Evolutionary conservation across 2,113 vertebrate species (phyloP).

Genomic region (Pteropus alecto): DNA sequence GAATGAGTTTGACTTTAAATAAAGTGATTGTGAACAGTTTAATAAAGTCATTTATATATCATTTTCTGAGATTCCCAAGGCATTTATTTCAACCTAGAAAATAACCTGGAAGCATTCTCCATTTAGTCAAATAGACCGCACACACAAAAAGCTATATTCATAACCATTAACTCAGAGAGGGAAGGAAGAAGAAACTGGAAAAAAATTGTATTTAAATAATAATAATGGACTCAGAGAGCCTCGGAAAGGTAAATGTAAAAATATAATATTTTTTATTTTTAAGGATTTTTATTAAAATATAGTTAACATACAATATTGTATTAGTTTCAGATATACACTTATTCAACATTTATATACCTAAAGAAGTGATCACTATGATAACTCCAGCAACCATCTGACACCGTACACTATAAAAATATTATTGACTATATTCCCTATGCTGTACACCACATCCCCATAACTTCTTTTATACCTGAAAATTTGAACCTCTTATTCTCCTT

Average conservation of each 20-base stretch:
- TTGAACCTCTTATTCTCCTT: no score
- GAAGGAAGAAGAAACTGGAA: background rate
- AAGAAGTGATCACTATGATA: no score
- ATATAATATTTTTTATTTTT: background rate
- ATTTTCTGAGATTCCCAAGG: background rate
- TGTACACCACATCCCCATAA: no score
- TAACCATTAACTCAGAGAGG: background rate
- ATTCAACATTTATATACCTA: no score
- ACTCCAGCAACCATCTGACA: no score
- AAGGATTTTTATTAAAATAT: no score
- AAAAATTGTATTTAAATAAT: conserved; percentile 3
- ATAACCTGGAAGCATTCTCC: background rate
- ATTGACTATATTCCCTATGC: no score
- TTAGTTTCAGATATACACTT: no score
- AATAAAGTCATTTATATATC: background rate
- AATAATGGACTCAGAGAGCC: background rate
- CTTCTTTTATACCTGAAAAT: no score
- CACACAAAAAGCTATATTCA: background rate
- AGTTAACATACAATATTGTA: no score
- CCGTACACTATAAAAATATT: no score
- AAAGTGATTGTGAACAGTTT: background rate
- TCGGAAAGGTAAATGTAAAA: background rate
- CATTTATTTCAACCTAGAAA: background rate
- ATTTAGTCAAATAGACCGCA: background rate
- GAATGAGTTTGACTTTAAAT: conserved; percentile 24